phyloP scores from a whole-genome alignment of 2,888 invertebrate species.

The Barypeithes pellucidus region DNA sequence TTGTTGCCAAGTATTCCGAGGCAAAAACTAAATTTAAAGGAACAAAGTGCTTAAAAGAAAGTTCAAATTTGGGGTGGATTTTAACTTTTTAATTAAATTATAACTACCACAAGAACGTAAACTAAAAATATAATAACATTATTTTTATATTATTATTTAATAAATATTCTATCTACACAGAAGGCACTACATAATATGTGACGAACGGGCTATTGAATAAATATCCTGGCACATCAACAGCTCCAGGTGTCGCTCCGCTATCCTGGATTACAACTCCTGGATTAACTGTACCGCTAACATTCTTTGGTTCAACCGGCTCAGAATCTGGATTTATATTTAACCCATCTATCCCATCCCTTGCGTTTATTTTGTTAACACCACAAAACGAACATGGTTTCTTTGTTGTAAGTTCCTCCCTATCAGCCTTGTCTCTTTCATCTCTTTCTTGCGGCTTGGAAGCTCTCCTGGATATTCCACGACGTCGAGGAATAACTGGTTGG shows the following conservation, averaged over 20 bases:
- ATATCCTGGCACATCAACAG: constrained; percentile 27
- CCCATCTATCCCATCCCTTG: constrained; percentile 35
- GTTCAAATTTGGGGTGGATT: background rate
- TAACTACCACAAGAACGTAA: constrained; percentile 2
- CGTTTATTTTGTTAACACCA: constrained; percentile 42
- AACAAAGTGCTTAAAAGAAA: constrained; percentile 9
- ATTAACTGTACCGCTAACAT: constrained; percentile 9
- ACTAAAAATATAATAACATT: background rate
- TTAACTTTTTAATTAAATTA: constrained; percentile 22
- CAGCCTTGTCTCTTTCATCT: constrained; percentile 18
- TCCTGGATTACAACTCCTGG: constrained; percentile 27
- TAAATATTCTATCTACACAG: constrained; percentile 10
- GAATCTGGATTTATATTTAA: constrained; percentile 41
- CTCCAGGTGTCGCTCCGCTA: constrained; percentile 28
- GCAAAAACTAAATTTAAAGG: constrained; percentile 11
- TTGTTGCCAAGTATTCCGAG: constrained; percentile 14
- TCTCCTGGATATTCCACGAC: constrained; percentile 12
- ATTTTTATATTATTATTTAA: background rate
- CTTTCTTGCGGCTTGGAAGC: constrained; percentile 1
- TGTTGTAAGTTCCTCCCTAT: constrained; percentile 44
- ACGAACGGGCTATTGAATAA: constrained; percentile 21
- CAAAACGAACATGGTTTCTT: constrained; percentile 44
- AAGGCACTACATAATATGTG: constrained; percentile 27
- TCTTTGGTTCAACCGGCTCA: constrained; percentile 46
- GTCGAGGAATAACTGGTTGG: constrained; percentile 21